Evolutionary conservation across 2,113 vertebrate genomes (phyloP).

Genomic region (Barbus barbus): DNA sequence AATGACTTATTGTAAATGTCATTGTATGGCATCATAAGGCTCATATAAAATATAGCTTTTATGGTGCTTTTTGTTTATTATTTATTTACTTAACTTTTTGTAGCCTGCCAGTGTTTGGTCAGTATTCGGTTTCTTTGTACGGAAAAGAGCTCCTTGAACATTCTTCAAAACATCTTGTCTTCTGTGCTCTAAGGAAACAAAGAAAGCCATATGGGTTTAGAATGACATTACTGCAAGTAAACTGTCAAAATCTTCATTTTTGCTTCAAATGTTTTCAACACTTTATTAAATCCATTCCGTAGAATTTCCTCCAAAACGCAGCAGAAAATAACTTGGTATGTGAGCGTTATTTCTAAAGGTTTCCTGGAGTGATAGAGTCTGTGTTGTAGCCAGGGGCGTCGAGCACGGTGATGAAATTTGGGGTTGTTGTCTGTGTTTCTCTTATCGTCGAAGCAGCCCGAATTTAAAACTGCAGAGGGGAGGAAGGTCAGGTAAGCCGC

Average conservation of each 20-base stretch:
- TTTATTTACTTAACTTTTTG: too few species aligned
- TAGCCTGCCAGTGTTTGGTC: too few species aligned
- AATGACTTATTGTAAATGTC: neutral
- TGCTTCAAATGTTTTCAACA: neutral
- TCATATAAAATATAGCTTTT: too few species aligned
- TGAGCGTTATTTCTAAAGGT: neutral
- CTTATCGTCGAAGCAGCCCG: slow-evolving; percentile 16
- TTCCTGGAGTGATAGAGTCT: neutral
- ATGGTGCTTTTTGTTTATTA: too few species aligned
- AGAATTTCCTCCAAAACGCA: neutral
- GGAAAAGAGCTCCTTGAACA: neutral
- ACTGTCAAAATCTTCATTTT: neutral
- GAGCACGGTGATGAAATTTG: slow-evolving; percentile 16
- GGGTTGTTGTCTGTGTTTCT: slow-evolving; percentile 14
- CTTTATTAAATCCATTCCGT: neutral
- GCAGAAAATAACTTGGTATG: neutral
- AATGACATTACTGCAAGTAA: neutral
- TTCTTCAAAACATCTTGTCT: neutral
- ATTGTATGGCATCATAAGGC: neutral
- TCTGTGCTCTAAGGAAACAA: neutral
- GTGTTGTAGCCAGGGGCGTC: neutral
- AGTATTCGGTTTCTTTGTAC: neutral
- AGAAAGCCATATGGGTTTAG: neutral
- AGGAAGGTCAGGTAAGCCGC: slow-evolving; percentile 1
- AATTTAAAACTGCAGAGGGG: slow-evolving; percentile 12